These are phyloP conservation scores for Rhagologus leucostigma DNA, from an alignment of 2,113 vertebrate genomes.

Conservation along the genomic window DNA sequence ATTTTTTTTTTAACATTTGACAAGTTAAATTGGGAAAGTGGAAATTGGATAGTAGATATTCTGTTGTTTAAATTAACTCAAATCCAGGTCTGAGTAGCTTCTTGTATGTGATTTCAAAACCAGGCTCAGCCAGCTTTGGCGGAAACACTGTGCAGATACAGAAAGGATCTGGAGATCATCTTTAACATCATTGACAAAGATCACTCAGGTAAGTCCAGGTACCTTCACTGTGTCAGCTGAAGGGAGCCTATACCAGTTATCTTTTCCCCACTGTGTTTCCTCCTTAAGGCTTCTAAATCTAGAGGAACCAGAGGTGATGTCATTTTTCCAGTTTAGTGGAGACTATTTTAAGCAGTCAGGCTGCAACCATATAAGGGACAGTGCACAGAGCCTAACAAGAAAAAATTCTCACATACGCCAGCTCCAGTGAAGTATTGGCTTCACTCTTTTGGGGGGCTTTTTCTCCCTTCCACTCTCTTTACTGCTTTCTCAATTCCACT, in stretches of 20 bases:
- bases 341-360: background rate
- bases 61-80: background rate
- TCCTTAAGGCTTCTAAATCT: background rate
- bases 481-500: background rate
- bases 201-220: conserved; percentile 81
- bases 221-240: background rate
- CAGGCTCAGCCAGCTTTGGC: conserved; percentile 84
- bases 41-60: background rate
- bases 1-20: background rate
- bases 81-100: background rate
- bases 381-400: background rate
- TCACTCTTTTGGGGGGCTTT: background rate
- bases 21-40: background rate
- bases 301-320: background rate
- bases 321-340: background rate
- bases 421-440: background rate
- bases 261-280: background rate
- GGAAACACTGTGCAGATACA: conserved; percentile 90
- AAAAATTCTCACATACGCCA: background rate
- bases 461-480: background rate
- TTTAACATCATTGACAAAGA: conserved; percentile 95
- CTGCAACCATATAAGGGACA: background rate
- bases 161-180: conserved; percentile 89
- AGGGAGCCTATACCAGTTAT: background rate
- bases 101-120: background rate